Evolutionary conservation across 2,888 invertebrate species (phyloP), one percentile per base, ranked within the genome.

Genomic region (Epiblema foenella): DNA sequence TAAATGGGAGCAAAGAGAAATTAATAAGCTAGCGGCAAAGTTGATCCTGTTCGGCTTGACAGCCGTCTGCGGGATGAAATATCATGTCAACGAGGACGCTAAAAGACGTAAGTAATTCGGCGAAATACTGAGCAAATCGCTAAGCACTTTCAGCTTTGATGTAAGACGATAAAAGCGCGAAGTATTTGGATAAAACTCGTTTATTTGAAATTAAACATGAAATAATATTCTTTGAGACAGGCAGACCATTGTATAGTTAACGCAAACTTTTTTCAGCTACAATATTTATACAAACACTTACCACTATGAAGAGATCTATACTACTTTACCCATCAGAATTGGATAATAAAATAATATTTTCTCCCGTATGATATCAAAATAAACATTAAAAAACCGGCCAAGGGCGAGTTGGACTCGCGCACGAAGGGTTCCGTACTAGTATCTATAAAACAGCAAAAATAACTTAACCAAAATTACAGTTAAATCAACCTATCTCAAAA

Each of bases 11-110:
- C 82, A 85, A 85, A 86, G 81, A 86, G 83, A 89, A 89, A 90
- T 90, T 91, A 90, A 89, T 89, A 90, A 83, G 83, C 83, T 83
- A 81, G 83, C 84, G 84, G 88, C 90, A 87, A 87, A 89, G 85
- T 87, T 85, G 86, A 87, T 88, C 86, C 85, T 83, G 87, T 88
- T 84, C 83, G 78, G 75, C 84, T 81, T 89, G 89, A 90, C 90
- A 90, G 86, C 87, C 86, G 89, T 88, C 87, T 78, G 77, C 73
- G 77, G 86, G 83, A 90, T 89, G 89, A 89, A 90, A 89, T 85
- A 87, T 88, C 80, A 79, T 80, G 82, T 83, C 81, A 81, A 81
- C 81, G 78, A 72, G 76, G 81, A 78, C 77, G 77, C 77, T 67
- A 57, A 71, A 66, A 51, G 60, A 71, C 62, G 67, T 67, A 62